Base-by-base conservation (phyloP, 2,888 invertebrate species). In the Drosophila barbarae region DNA sequence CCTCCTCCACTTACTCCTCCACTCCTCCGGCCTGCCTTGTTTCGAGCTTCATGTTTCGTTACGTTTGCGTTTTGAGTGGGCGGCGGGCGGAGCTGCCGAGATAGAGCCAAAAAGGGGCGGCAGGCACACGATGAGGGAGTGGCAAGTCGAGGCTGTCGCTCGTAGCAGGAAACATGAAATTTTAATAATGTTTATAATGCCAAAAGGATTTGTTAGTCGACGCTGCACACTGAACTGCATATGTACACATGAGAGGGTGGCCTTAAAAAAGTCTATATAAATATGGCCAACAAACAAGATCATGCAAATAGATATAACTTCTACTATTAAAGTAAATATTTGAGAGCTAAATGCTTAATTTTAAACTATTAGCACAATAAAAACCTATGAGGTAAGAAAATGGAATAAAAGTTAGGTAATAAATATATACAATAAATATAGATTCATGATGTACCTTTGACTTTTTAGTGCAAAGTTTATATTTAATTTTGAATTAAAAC, bases 131-230 rank as follows among this genome's bases (percentile, higher is more conserved):
- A 38, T 18, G 28, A 41, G 47, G 54, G 50, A 15, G n/a, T 30
- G 55, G 30, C 41, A 34, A 42, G 69, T 41, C 55, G 55, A 38
- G 58, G 63, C 47, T 57, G 71, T 52, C 66, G 77, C 74, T 72
- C 69, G 74, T 72, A 72, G 77, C 74, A 76, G 79, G 76, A 76
- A 83, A 83, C 81, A 83, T 84, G 81, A 83, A 84, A 84, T 85
- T 84, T 84, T 84, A 84, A 84, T 84, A 84, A 84, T 84, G 85
- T 84, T 84, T 85, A 84, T 85, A 85, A 84, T 85, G 85, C 85
- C 83, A 84, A 81, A 84, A 85, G 81, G 85, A 84, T 85, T 84
- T 85, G 77, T 82, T 82, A 84, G 78, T 72, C 75, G 77, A 76
- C 76, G 72, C 67, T 74, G 67, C 74, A 76, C 76, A 81, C 76